Conservation (phyloP, 1,140 invertebrate species). For the Saccostrea cuccullata region DNA sequence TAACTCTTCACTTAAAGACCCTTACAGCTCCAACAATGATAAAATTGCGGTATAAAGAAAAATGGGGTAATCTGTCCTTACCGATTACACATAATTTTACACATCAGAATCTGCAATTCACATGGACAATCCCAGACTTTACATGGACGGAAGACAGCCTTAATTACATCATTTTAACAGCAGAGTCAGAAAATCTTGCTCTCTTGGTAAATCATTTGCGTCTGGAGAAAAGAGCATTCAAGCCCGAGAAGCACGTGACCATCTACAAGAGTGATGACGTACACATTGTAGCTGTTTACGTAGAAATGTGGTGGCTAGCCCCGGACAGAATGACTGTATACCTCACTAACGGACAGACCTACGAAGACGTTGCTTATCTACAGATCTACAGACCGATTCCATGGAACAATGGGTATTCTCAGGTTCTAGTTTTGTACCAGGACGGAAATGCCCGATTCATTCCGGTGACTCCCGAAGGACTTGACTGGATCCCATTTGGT, state of each 20-base stretch:
- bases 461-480: constrained; percentile 58
- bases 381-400: constrained; percentile 59
- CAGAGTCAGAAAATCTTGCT: background rate
- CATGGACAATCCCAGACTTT: constrained; percentile 54
- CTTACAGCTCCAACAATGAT: background rate
- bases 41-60: constrained; percentile 44
- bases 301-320: constrained; percentile 65
- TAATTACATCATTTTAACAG: constrained; percentile 48
- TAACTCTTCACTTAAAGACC: constrained; percentile 42
- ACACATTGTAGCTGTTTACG: constrained; percentile 58
- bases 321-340: constrained; percentile 57
- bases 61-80: constrained; percentile 18
- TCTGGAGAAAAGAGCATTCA: constrained; percentile 54
- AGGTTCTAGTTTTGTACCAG: constrained; percentile 64
- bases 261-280: constrained; percentile 54
- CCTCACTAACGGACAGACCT: constrained; percentile 36
- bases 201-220: constrained; percentile 43
- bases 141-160: constrained; percentile 56
- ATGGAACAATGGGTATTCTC: constrained; percentile 55
- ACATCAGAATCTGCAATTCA: background rate
- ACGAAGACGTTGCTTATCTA: constrained; percentile 52
- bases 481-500: constrained; percentile 66
- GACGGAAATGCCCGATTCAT: constrained; percentile 62
- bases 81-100: background rate
- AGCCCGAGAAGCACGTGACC: constrained; percentile 45